These are phyloP conservation scores for Neoarius graeffei DNA, from an alignment of 2,113 vertebrate genomes.

Conservation along the genomic window DNA sequence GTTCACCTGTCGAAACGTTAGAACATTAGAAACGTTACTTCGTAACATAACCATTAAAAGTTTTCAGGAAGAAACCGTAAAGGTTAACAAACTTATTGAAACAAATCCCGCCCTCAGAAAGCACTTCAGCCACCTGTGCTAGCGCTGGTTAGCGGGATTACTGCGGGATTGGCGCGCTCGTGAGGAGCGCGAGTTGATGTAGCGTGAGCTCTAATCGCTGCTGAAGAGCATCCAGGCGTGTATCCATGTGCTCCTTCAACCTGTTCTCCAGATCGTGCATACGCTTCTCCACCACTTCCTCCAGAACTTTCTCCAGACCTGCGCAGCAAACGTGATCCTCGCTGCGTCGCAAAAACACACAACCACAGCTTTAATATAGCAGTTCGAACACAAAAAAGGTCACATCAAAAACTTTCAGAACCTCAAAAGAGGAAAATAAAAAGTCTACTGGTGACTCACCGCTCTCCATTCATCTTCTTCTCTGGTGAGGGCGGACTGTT, in stretches of 20 bases:
- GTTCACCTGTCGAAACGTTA: background rate
- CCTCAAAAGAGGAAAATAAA: background rate
- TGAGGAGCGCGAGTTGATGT: conserved; percentile 28
- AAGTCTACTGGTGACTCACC: conserved; percentile 22
- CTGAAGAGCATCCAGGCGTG: conserved; percentile 72
- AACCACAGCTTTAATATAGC: background rate
- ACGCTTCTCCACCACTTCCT: conserved; percentile 62
- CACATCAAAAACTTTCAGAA: background rate
- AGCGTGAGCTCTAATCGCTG: conserved; percentile 67
- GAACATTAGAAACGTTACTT: background rate
- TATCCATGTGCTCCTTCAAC: conserved; percentile 74
- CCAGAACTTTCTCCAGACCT: conserved; percentile 62
- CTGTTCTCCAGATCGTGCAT: conserved; percentile 74
- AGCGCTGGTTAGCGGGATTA: background rate
- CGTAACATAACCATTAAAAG: background rate
- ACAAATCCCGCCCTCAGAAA: background rate
- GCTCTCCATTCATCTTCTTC: conserved; percentile 35
- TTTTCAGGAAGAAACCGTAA: background rate
- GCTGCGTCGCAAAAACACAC: conserved; percentile 19
- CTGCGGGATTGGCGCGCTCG: conserved; percentile 11
- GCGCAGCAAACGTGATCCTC: conserved; percentile 50
- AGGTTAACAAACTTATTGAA: background rate
- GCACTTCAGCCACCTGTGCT: background rate
- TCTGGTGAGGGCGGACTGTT: conserved; percentile 52
- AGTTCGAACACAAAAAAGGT: background rate